Conservation (phyloP, 2,113 vertebrate genomes). For the Gyps fulvus region DNA sequence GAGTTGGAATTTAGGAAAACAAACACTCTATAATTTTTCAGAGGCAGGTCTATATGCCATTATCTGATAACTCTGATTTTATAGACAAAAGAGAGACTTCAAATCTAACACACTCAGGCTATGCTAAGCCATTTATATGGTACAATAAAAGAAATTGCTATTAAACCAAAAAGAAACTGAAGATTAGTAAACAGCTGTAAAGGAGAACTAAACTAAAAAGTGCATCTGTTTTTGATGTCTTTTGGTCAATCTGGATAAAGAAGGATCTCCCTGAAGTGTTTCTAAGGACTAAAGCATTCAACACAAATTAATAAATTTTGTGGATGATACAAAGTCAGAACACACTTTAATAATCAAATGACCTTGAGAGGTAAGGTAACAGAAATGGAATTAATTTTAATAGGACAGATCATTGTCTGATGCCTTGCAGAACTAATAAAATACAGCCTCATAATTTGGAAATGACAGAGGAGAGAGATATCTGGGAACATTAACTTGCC, state of each 20-base stretch:
- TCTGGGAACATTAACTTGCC: not conserved
- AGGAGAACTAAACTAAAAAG: not conserved
- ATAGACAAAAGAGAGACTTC: not conserved
- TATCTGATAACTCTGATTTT: not conserved
- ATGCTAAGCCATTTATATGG: not conserved
- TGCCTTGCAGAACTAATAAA: not conserved
- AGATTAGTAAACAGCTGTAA: not conserved
- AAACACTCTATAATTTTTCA: not conserved
- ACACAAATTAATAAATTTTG: not conserved
- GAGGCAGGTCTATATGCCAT: not conserved
- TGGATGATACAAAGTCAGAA: not conserved
- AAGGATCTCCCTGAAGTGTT: not conserved
- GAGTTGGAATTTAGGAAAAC: not conserved
- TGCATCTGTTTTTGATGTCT: not conserved
- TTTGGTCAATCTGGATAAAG: not conserved
- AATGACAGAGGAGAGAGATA: not conserved
- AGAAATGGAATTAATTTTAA: not conserved
- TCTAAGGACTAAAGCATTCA: not conserved
- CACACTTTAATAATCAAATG: not conserved
- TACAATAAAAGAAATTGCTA: not conserved
- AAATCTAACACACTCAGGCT: not conserved
- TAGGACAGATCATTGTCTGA: not conserved
- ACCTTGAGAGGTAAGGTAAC: not conserved
- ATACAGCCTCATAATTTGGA: not conserved
- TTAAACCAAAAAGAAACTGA: not conserved